A percentile compares a stretch with the other conserved stretches of the same genome.
These are phyloP conservation scores for Pempheris klunzingeri DNA, from an alignment of 2,797 vertebrate species.

Conservation along the genomic window DNA sequence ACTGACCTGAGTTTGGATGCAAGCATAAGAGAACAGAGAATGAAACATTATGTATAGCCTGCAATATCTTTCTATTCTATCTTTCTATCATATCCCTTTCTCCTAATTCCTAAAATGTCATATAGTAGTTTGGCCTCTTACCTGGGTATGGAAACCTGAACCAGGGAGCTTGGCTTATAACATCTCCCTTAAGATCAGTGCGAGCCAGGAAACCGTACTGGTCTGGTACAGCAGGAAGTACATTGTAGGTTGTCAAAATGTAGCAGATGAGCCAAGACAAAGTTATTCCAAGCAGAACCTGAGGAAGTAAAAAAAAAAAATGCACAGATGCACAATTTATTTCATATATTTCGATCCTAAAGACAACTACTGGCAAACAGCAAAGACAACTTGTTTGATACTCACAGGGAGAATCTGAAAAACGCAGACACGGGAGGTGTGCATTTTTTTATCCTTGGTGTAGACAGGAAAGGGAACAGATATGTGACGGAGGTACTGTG, in stretches of 20 bases:
- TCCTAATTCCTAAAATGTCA: neutral
- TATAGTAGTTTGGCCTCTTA: slow-evolving; percentile 58
- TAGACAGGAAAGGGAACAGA: slow-evolving; percentile 88
- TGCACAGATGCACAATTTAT: neutral
- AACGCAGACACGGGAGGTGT: slow-evolving; percentile 85
- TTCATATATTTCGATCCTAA: neutral
- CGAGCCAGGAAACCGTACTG: slow-evolving; percentile 91
- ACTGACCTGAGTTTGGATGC: slow-evolving; percentile 88
- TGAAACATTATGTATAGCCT: neutral
- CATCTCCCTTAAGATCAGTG: slow-evolving; percentile 90
- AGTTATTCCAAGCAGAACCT: slow-evolving; percentile 95
- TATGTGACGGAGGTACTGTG: slow-evolving; percentile 94
- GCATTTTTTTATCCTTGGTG: slow-evolving; percentile 85
- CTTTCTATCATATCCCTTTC: neutral
- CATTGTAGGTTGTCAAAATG: slow-evolving; percentile 86
- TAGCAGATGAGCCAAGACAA: slow-evolving; percentile 94
- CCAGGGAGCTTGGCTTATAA: slow-evolving; percentile 91
- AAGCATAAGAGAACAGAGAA: slow-evolving; percentile 21
- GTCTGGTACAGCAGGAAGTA: slow-evolving; percentile 85
- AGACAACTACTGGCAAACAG: neutral
- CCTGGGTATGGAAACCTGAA: slow-evolving; percentile 96
- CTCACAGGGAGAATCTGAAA: slow-evolving; percentile 97
- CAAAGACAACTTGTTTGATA: slow-evolving; percentile 23
- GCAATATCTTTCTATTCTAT: rapidly evolving
- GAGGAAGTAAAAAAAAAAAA: slow-evolving; percentile 18